Conservation (phyloP, 2,888 invertebrate species). For the Pollenia angustigena region DNA sequence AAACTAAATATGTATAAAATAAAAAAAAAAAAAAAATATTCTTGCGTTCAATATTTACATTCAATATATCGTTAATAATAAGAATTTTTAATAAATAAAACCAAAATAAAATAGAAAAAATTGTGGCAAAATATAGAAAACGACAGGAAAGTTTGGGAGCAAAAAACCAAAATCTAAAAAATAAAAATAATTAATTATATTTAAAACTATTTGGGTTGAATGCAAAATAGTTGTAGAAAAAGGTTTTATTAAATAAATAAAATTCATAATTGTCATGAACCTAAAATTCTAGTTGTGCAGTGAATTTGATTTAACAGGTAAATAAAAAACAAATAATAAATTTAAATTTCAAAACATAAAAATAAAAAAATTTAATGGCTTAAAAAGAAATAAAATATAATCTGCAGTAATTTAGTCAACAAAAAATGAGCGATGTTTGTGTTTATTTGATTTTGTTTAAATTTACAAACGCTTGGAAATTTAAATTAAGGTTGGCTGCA, state of each 20-base stretch:
- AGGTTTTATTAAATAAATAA: constrained; percentile 9
- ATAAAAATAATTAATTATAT: constrained; percentile 10
- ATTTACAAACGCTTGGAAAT: too few relatives aligned
- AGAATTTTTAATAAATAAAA: constrained; percentile 31
- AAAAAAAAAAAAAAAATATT: constrained; percentile 26
- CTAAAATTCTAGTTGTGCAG: background rate
- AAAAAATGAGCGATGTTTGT: too few relatives aligned
- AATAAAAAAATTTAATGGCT: background rate
- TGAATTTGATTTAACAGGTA: background rate
- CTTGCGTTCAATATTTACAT: constrained; percentile 39
- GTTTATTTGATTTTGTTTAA: too few relatives aligned
- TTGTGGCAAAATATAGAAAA: background rate
- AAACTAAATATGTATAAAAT: background rate
- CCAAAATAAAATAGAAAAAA: background rate
- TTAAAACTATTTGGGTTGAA: background rate
- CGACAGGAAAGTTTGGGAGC: background rate
- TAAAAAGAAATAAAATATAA: too few relatives aligned
- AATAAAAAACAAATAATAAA: constrained; percentile 1
- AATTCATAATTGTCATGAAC: constrained; percentile 13
- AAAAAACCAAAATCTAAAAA: background rate
- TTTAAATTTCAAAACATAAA: background rate
- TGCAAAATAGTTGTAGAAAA: background rate
- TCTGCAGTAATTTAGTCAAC: too few relatives aligned
- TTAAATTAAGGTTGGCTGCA: too few relatives aligned
- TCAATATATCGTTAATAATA: constrained; percentile 12